Evolutionary conservation across 2,113 vertebrate genomes (phyloP), one percentile per base, ranked within the genome.

Genomic region (Hemichromis elongatus): DNA sequence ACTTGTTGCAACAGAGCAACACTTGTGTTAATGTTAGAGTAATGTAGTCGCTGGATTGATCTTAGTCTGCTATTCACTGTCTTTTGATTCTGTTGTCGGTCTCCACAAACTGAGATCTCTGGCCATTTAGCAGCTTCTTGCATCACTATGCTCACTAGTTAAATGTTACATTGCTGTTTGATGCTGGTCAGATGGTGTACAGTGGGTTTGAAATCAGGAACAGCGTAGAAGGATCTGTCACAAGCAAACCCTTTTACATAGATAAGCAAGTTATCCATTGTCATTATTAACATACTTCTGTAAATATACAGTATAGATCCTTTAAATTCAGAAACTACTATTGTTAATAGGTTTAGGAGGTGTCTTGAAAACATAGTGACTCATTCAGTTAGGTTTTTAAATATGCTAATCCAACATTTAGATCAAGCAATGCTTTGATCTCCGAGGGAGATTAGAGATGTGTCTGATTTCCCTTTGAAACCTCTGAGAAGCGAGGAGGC

Each of bases 351-450:
- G 53, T 47, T 59, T 57, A 81, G 52, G 54, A 3, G 21, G 66
- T 16, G 10, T 85, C 70, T 57, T 26, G 70, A 35, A 73, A 77
- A 37, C 66, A 85, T 9, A 84, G 53, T 79, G 88, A 89, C 61
- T 90, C 55, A 90, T 83, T 86, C 66, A 6, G n/a, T 4, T n/a
- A 2, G 53, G 42, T 68, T 81, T 40, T 79, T 82, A 90, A 90
- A 94, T 86, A 92, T 92, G 92, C 81, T 84, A 94, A 92, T 93
- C 79, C 81, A 56, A 57, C 84, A 88, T 92, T 92, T 87, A 86
- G 93, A 91, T 93, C 89, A 93, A 90, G 82, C 85, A 5, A 61
- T 63, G 47, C 90, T 93, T 94, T 94, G 93, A 94, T 93, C 89
- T 93, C 89, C 24, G 2, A 37, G 26, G 21, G 87, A 86, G 93